phyloP scores from a whole-genome alignment of 2,113 vertebrate genomes.

The Siniperca chuatsi region DNA sequence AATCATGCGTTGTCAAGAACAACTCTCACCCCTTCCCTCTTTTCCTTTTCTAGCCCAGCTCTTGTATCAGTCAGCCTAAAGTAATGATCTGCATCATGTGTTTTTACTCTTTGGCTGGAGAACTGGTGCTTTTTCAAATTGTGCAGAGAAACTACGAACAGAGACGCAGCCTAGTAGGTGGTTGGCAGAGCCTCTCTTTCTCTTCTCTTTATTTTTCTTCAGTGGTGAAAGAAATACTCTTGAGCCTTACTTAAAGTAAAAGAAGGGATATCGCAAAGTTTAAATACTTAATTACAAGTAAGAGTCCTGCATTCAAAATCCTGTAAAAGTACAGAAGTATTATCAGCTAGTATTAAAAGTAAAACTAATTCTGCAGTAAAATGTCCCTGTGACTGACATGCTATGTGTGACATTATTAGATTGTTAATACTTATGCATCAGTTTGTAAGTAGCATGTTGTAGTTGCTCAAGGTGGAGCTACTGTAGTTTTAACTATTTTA shows the following conservation, averaged over 20 bases:
- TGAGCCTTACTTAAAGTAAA: not conserved
- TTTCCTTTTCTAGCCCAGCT: not conserved
- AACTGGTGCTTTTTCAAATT: conserved; percentile 33
- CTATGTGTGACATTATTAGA: too few relatives aligned
- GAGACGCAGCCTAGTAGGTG: conserved; percentile 12
- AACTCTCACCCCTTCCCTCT: not conserved
- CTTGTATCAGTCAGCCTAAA: conserved; percentile 16
- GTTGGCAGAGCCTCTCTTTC: conserved; percentile 6
- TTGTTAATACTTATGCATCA: not conserved
- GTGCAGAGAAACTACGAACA: conserved; percentile 18
- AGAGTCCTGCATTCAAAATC: not conserved
- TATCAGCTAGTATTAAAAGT: not conserved
- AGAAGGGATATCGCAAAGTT: too few relatives aligned
- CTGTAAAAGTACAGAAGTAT: not conserved
- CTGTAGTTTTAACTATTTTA: too few relatives aligned
- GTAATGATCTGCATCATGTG: conserved; percentile 46
- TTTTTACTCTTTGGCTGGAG: conserved; percentile 51
- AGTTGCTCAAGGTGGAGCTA: too few relatives aligned
- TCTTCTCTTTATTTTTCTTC: not conserved
- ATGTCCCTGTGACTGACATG: too few relatives aligned
- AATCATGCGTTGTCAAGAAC: not conserved
- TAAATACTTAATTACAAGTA: not conserved
- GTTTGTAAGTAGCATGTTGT: too few relatives aligned
- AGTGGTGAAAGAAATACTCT: not conserved
- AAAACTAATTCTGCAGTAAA: not conserved